phyloP scores from a whole-genome alignment of 2,888 invertebrate species.

The Pseudococcus jackbeardsleyi region DNA sequence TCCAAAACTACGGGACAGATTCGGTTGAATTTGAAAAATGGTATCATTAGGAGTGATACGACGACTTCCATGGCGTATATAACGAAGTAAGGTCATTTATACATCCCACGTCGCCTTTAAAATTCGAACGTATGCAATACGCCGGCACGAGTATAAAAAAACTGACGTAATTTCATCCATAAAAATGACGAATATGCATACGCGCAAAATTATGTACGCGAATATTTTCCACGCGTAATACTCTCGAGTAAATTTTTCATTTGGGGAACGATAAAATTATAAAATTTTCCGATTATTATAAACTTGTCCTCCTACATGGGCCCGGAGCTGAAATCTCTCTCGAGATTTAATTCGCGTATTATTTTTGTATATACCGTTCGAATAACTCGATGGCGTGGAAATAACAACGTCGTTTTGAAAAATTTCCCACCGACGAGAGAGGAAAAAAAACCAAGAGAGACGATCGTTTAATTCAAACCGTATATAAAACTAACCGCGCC shows the following conservation, averaged over 20 bases:
- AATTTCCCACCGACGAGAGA: not conserved
- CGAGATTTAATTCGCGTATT: not conserved
- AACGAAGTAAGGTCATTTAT: not conserved
- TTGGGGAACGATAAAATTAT: not conserved
- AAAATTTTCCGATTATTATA: not conserved
- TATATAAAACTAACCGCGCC: not conserved
- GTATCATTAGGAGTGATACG: not conserved
- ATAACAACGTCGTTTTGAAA: not conserved
- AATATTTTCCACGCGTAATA: not conserved
- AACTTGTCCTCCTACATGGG: not conserved
- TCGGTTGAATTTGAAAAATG: too few relatives aligned
- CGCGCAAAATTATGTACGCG: not conserved
- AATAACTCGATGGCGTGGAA: not conserved
- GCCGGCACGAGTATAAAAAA: not conserved
- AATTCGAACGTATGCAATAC: not conserved
- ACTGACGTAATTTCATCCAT: not conserved
- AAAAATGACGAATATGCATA: not conserved
- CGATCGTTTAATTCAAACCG: slow-evolving; percentile 9
- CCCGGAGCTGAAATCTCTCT: not conserved
- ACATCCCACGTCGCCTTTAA: slow-evolving; percentile 3
- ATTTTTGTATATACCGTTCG: not conserved
- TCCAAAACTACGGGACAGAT: too few relatives aligned
- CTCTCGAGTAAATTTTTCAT: slow-evolving; percentile 17
- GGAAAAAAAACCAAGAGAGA: not conserved
- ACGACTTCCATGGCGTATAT: not conserved